Base-by-base conservation (phyloP, 2,888 invertebrate species). In the Drosophila subquinaria region DNA sequence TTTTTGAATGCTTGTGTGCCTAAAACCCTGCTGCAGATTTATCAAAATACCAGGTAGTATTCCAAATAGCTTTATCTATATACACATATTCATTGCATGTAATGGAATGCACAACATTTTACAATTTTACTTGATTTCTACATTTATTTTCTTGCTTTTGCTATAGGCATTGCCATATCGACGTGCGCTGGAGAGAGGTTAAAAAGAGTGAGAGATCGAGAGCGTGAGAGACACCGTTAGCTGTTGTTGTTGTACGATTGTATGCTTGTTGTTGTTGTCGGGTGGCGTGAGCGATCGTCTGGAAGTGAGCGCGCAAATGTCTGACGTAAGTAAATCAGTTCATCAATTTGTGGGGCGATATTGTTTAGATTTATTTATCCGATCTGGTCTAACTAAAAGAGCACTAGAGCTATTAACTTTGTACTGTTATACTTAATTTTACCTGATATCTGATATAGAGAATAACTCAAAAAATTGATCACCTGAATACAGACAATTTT, bases 21-120 rank as follows among this genome's bases (percentile, higher is more conserved):
- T 87, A 86, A 86, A 86, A 84, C 80, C 70, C 73, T 82, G 82
- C 85, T 59, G 78, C 59, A 89, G n/a, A 88, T 81, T 81, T 84
- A 20, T 50, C 23, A n/a, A 47, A 51, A 43, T 27, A 27, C 17
- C 50, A 62, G 63, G 74, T 68, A 69, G 27, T 45, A 30, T 36
- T n/a, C 30, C 45, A 36, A 17, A 36, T 42, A 35, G 9, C 38
- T 15, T 45, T 61, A 57, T 66, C 43, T 8, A 30, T 8, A 30
- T 30, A 2, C 30, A 30, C 47, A 13, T 36, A 59, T 35, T 8
- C 23, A 52, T 45, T 45, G 4, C n/a, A 23, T 11, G 27, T 8
- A 63, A 20, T 45, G 47, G 20, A 20, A 3, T 17, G 17, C 17
- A 17, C 17, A 17, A 36, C 8, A 17, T n/a, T n/a, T n/a, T n/a